Evolutionary conservation across 1,140 invertebrate species (phyloP), one percentile per base, ranked within the genome.

Genomic region (Listronotus bonariensis): DNA sequence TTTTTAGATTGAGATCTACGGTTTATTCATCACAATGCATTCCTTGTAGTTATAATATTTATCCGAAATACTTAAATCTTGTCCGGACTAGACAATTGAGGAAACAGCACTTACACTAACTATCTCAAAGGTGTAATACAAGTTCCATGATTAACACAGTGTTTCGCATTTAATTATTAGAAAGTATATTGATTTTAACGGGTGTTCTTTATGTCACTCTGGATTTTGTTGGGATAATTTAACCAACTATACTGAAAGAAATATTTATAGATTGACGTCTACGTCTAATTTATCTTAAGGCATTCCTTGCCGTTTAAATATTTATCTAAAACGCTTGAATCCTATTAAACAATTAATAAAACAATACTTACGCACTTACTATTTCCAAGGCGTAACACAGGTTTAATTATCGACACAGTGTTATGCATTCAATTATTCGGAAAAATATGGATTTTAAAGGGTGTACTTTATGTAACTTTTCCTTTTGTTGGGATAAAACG

Each of bases 41-140:
- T 74, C 74, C 74, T 74, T 75, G 70, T 60, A 72, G 70, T 77
- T 77, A 75, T 77, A 75, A 77, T 77, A 77, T 77, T 76, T 73
- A 77, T 77, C 69, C 67, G 64, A 69, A 73, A 73, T 6, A 69
- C 65, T 67, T 70, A 68, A 71, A 71, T 68, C 68, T 72, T 62
- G 49, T 62, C 63, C 61, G 63, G 67, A 65, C 51, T 65, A 69
- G 69, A 76, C 75, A 75, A 76, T 76, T 75, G 72, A 69, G 75
- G 73, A 69, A 72, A 72, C 69, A 72, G 75, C 72, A 75, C 75
- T 75, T 72, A 74, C 71, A 67, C 63, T 74, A 75, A 76, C 69
- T 74, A 68, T 68, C 41, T 55, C 36, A 57, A 60, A 69, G 58
- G 62, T 67, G 65, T 62, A 48, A 40, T 48, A 9, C 46, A 42